These are phyloP conservation scores for Pristionchus maxplancki DNA, from an alignment of 2,888 invertebrate genomes.

Conservation along the genomic window DNA sequence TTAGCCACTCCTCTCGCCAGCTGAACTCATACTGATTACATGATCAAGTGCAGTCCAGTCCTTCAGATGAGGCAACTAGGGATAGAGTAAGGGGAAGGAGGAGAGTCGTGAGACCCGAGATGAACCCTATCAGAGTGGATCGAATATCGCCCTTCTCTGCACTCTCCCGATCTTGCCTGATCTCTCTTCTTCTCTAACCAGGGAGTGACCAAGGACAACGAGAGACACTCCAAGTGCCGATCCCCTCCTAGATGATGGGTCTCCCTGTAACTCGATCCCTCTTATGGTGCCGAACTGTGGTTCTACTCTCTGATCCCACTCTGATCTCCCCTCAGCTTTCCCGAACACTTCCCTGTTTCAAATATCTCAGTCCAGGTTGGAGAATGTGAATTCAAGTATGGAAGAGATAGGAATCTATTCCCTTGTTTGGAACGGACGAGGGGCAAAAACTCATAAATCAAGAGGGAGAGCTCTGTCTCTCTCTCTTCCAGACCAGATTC, in stretches of 20 bases:
- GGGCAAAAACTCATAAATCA: constrained; percentile 33
- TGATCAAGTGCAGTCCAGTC: neutral
- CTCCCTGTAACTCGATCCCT: constrained; percentile 34
- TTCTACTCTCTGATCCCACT: neutral
- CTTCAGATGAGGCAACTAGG: neutral
- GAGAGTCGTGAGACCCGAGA: neutral
- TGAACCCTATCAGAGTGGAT: constrained; percentile 28
- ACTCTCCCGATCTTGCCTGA: neutral
- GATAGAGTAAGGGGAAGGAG: neutral
- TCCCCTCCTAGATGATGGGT: constrained; percentile 19
- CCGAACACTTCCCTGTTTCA: neutral
- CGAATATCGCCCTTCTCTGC: constrained; percentile 3
- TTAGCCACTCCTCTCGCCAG: neutral
- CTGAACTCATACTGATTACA: constrained; percentile 20
- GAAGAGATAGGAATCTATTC: constrained; percentile 1
- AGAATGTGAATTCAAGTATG: neutral
- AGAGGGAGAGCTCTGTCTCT: neutral
- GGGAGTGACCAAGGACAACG: neutral
- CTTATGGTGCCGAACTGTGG: constrained; percentile 1
- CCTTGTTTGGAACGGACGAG: constrained; percentile 4
- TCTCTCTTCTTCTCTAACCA: neutral
- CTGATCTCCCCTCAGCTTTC: neutral
- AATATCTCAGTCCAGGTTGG: neutral
- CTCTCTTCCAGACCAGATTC: neutral
- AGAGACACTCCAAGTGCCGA: constrained; percentile 5